phyloP scores from a whole-genome alignment of 2,797 vertebrate species.

The Borostomias antarcticus region DNA sequence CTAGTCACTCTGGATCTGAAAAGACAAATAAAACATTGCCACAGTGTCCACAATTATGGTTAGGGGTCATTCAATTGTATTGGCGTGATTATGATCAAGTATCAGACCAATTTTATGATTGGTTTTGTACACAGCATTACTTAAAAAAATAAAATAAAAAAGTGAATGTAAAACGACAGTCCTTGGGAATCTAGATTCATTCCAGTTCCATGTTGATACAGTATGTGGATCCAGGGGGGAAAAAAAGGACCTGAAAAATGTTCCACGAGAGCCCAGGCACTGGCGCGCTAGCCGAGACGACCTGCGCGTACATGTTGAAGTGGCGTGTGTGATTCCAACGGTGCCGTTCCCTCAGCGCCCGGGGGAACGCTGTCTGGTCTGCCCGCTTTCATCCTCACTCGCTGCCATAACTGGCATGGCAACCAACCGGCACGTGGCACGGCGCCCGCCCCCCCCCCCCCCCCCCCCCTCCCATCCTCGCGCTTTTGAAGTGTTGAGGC shows the following conservation, averaged over 20 bases:
- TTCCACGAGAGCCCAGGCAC: background rate
- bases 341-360: constrained; percentile 5
- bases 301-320: constrained; percentile 24
- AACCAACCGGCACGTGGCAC: constrained; percentile 1
- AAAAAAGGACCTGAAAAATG: background rate
- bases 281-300: constrained; percentile 4
- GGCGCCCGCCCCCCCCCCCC: background rate
- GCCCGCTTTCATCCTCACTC: background rate
- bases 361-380: constrained; percentile 8
- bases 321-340: constrained; percentile 13
- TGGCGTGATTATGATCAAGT: no score
- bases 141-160: no score
- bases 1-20: background rate
- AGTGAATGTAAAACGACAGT: background rate
- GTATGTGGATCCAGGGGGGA: background rate
- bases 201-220: background rate
- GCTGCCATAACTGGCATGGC: constrained; percentile 6
- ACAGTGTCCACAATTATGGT: no score
- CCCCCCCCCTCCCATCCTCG: background rate
- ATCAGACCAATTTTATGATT: no score
- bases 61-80: no score
- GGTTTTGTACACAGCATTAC: no score
- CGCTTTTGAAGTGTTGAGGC: background rate
- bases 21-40: background rate
- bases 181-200: background rate